Percentiles rank a stretch among this genome's conserved stretches.
Conservation (phyloP, 2,113 vertebrate genomes). For the Baryphthengus martii region DNA sequence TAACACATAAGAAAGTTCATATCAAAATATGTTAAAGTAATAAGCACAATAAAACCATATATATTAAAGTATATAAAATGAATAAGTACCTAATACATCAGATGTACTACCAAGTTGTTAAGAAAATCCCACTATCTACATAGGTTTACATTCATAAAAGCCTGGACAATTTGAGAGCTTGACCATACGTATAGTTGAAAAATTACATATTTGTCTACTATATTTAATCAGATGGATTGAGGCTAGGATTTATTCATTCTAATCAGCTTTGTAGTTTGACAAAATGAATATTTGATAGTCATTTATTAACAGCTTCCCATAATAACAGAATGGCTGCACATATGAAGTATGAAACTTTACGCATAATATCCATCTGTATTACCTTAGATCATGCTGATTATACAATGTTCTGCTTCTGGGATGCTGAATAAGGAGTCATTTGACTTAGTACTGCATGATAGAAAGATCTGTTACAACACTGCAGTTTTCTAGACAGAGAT, state of each 20-base stretch:
- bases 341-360: not conserved
- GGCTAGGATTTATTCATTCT: not conserved
- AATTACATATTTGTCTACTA: not conserved
- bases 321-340: not conserved
- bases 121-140: rapidly evolving
- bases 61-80: not conserved
- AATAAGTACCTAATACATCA: not conserved
- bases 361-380: not conserved
- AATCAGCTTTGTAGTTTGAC: not conserved
- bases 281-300: rapidly evolving
- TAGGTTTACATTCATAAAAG: not conserved
- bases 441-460: not conserved
- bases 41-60: not conserved
- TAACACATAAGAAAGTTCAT: not conserved
- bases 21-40: not conserved
- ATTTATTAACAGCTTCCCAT: not conserved
- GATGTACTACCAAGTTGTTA: not conserved
- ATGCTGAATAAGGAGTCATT: not conserved
- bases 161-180: not conserved
- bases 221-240: not conserved
- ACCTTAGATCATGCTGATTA: not conserved
- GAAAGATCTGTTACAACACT: not conserved
- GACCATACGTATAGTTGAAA: not conserved
- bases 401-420: not conserved
- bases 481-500: not conserved